Base-by-base conservation (phyloP, 2,888 invertebrate genomes). In the Papilio gigon region DNA sequence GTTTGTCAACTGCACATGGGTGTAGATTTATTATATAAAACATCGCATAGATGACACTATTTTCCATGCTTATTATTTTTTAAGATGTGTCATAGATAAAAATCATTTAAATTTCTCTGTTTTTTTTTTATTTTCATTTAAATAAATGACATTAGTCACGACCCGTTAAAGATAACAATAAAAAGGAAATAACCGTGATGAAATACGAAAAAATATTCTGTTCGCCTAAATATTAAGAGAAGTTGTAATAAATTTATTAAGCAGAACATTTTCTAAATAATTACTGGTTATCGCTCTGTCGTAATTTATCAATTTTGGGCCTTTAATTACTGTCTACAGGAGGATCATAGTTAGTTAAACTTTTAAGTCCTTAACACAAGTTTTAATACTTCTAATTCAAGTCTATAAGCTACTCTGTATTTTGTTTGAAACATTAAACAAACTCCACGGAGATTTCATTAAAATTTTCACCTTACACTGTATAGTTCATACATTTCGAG, bases 351-450 rank as follows among this genome's bases (percentile, higher is more conserved):
- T 30, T 27, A 6, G 35, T 35, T 30, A 35, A 65, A 66, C 66
- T 66, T 66, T 59, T 59, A 59, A 66, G 44, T n/a, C 66, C 22
- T 59, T 25, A 35, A 9, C 44, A 17, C n/a, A 66, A 66, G 22
- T 59, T 59, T 60, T 22, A 66, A 59, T 59, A 12, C 25, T 59
- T 25, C 17, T 25, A 44, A 47, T 47, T 12, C 20, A 44, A 47
- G 30, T 47, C 47, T 33, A 12, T 30, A 62, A 47, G 62, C 47
- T 62, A 6, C 35, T 27, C 14, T 53, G 53, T 53, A 27, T 53
- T 27, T 27, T 27, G n/a, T 44, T 25, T 50, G 4, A 25, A 50
- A 25, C 50, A 25, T 53, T n/a, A 53, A 4, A 14, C 14, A 27
- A 22, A 14, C 8, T 53, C 27, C 27, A n/a, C 6, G 12, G 53